Conservation (phyloP, 2,797 vertebrate genomes). For the Gephyroberyx darwinii region DNA sequence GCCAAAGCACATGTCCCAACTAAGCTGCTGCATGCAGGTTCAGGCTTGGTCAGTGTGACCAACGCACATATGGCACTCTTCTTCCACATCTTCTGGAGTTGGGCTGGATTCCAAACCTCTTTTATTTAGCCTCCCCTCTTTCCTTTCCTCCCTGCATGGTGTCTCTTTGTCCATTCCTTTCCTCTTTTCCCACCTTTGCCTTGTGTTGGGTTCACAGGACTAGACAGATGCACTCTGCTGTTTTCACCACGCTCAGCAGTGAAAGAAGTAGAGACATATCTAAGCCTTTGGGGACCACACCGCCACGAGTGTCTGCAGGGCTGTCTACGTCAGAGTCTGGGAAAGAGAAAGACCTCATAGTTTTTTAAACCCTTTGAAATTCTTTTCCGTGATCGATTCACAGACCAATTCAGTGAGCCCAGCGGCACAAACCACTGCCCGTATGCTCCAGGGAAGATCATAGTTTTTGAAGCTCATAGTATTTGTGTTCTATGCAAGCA, state of each 20-base stretch:
- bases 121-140: conserved; percentile 24
- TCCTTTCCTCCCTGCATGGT: neutral
- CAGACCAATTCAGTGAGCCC: conserved; percentile 67
- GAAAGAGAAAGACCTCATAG: conserved; percentile 65
- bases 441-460: conserved; percentile 68
- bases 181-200: conserved; percentile 20
- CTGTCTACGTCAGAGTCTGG: conserved; percentile 67
- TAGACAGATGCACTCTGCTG: conserved; percentile 40
- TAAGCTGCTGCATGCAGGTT: conserved; percentile 55
- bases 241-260: conserved; percentile 48
- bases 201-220: conserved; percentile 25
- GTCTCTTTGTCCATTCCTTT: conserved; percentile 27
- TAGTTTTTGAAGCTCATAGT: conserved; percentile 68
- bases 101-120: conserved; percentile 32
- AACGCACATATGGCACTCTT: conserved; percentile 54
- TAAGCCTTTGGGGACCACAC: conserved; percentile 59
- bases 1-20: conserved; percentile 80
- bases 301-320: conserved; percentile 75
- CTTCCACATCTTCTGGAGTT: conserved; percentile 31
- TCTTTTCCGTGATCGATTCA: conserved; percentile 74
- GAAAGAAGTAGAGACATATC: conserved; percentile 60
- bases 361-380: conserved; percentile 75
- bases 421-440: conserved; percentile 64
- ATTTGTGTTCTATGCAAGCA: conserved; percentile 71
- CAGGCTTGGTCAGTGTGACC: conserved; percentile 56